phyloP scores from a whole-genome alignment of 1,140 invertebrate genomes.

The Caenorhabditis inopinata region DNA sequence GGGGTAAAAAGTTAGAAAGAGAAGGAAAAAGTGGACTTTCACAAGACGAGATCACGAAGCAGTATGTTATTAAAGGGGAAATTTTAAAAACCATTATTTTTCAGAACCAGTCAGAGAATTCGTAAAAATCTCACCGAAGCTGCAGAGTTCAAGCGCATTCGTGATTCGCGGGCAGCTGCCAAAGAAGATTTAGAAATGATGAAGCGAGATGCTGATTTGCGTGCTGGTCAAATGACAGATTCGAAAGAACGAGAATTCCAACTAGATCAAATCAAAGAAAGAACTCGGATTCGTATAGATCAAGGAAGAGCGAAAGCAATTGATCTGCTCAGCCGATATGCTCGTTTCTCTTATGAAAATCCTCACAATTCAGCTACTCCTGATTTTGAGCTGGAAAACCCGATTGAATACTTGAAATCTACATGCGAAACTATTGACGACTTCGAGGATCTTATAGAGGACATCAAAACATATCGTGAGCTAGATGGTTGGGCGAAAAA shows the following conservation, averaged over 20 bases:
- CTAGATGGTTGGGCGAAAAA: slow-evolving; percentile 67
- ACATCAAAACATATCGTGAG: slow-evolving; percentile 78
- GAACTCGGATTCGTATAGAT: slow-evolving; percentile 90
- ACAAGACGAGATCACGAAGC: slow-evolving; percentile 80
- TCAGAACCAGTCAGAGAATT: slow-evolving; percentile 32
- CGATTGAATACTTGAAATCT: slow-evolving; percentile 64
- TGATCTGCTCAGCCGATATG: slow-evolving; percentile 75
- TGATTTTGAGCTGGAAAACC: slow-evolving; percentile 93
- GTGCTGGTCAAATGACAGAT: slow-evolving; percentile 87
- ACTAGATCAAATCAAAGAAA: slow-evolving; percentile 67
- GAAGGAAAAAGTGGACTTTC: slow-evolving; percentile 82
- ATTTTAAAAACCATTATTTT: slow-evolving; percentile 80
- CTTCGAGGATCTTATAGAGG: slow-evolving; percentile 93
- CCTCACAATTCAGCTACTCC: slow-evolving; percentile 77
- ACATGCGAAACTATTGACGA: slow-evolving; percentile 72
- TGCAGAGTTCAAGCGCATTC: slow-evolving; percentile 76
- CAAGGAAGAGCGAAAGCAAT: slow-evolving; percentile 93
- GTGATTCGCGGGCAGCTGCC: slow-evolving; percentile 84
- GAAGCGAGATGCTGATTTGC: slow-evolving; percentile 88
- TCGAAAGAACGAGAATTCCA: slow-evolving; percentile 76
- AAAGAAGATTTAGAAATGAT: slow-evolving; percentile 80
- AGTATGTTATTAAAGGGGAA: slow-evolving; percentile 79
- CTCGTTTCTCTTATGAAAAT: slow-evolving; percentile 67
- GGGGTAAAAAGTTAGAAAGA: slow-evolving; percentile 92
- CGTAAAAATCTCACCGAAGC: slow-evolving; percentile 67